Percentiles rank a stretch among this genome's conserved stretches.
Evolutionary conservation across 2,113 vertebrate genomes (phyloP).

Genomic region (Seriola rivoliana): DNA sequence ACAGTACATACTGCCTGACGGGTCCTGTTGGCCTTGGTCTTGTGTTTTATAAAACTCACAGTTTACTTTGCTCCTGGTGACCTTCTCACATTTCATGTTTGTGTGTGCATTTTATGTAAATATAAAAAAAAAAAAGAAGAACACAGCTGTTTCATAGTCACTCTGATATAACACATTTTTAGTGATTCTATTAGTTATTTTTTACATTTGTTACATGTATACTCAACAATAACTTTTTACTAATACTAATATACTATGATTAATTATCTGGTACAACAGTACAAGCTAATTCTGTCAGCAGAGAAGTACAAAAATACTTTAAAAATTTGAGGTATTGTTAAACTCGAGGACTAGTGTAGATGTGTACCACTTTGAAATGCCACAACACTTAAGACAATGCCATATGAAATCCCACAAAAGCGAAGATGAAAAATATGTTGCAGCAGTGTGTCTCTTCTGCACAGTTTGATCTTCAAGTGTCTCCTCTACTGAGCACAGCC

Average conservation of each 20-base stretch:
- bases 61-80: not conserved
- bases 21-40: not conserved
- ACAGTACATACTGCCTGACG: not conserved
- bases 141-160: too few species aligned
- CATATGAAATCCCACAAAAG: slow-evolving; percentile 16
- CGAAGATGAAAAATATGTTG: slow-evolving; percentile 24
- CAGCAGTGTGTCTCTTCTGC: slow-evolving; percentile 22
- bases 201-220: too few species aligned
- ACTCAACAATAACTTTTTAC: too few species aligned
- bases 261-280: not conserved
- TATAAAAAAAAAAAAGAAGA: too few species aligned
- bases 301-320: not conserved
- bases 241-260: not conserved
- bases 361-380: slow-evolving; percentile 10
- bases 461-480: slow-evolving; percentile 61
- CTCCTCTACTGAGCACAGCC: slow-evolving; percentile 36
- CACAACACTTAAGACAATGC: slow-evolving; percentile 23
- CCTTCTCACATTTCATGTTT: too few species aligned
- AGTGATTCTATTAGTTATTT: too few species aligned
- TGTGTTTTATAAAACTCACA: not conserved
- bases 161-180: too few species aligned
- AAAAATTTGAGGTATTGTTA: not conserved
- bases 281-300: not conserved
- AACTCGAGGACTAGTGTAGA: not conserved
- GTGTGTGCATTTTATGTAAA: too few species aligned